phyloP scores from a whole-genome alignment of 1,140 invertebrate species.

The Psilanteris sp. region DNA sequence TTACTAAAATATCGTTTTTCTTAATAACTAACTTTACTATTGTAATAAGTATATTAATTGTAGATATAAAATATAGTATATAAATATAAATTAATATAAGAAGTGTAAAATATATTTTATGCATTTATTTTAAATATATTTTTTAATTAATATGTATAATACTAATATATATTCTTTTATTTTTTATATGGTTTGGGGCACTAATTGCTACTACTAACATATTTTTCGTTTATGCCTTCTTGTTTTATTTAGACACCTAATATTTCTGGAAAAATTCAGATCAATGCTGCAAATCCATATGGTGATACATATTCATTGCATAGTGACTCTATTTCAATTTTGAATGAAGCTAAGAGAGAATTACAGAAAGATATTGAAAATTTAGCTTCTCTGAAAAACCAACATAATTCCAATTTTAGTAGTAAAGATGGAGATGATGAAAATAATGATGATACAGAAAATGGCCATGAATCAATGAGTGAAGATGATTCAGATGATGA shows the following conservation, averaged over 20 bases:
- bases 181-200: conserved; percentile 2
- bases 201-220: conserved; percentile 24
- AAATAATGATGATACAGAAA: conserved; percentile 75
- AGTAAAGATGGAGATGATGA: conserved; percentile 74
- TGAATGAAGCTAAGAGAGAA: conserved; percentile 85
- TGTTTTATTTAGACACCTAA: conserved; percentile 29
- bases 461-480: conserved; percentile 81
- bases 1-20: too few species aligned
- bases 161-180: too few species aligned
- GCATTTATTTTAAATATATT: too few species aligned
- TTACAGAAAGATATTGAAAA: conserved; percentile 82
- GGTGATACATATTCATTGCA: conserved; percentile 72
- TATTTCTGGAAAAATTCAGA: conserved; percentile 54
- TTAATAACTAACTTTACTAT: too few species aligned
- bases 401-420: conserved; percentile 66
- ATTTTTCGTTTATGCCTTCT: conserved; percentile 7
- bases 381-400: conserved; percentile 74
- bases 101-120: too few species aligned
- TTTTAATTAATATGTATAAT: too few species aligned
- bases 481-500: conserved; percentile 84
- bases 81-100: too few species aligned
- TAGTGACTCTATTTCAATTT: conserved; percentile 77
- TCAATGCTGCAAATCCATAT: conserved; percentile 69
- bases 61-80: too few species aligned
- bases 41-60: too few species aligned